These are phyloP conservation scores for Brachionus koreanus DNA, from an alignment of 1,140 invertebrate genomes.

Conservation along the genomic window DNA sequence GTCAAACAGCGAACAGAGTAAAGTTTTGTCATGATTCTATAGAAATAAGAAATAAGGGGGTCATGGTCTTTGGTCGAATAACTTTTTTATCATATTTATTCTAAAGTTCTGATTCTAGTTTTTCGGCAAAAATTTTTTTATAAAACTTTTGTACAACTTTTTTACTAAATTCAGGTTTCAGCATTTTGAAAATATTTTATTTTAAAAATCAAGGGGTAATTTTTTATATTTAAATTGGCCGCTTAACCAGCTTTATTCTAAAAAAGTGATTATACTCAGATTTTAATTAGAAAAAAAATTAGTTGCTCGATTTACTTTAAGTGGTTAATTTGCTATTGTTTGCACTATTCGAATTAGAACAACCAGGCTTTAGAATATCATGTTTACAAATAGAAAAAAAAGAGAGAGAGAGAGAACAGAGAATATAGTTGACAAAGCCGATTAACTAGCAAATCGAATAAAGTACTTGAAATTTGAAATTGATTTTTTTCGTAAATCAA, in stretches of 20 bases:
- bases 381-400: neutral
- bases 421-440: neutral
- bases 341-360: neutral
- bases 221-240: neutral
- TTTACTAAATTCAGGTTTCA: too few species aligned
- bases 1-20: too few species aligned
- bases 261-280: neutral
- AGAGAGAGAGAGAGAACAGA: neutral
- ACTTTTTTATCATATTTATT: too few species aligned
- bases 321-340: constrained; percentile 1
- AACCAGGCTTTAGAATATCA: neutral
- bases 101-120: too few species aligned
- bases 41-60: too few species aligned
- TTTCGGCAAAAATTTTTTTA: too few species aligned
- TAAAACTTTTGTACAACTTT: too few species aligned
- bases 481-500: neutral
- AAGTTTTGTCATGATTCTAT: too few species aligned
- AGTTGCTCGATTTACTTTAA: neutral
- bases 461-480: constrained; percentile 19
- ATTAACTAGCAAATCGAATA: neutral
- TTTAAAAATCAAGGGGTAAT: neutral
- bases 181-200: too few species aligned
- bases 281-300: neutral
- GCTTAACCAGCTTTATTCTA: neutral
- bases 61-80: too few species aligned